Evolutionary conservation across 2,113 vertebrate species (phyloP).

Genomic region (Prolemur simus): DNA sequence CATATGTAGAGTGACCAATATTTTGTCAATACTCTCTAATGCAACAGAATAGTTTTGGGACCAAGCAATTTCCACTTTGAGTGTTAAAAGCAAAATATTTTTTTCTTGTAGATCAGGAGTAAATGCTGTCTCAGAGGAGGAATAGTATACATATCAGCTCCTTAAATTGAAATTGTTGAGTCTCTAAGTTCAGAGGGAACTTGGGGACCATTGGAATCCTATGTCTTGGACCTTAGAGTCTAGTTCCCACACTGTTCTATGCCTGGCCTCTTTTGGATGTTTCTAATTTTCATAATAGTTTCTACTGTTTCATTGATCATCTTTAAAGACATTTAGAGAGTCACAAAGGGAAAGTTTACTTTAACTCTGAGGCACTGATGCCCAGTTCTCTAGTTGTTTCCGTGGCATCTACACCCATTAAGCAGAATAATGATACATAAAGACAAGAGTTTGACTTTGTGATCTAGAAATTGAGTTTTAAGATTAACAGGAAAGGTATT

Average conservation of each 20-base stretch:
- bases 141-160: background rate
- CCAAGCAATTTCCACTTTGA: background rate
- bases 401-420: background rate
- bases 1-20: background rate
- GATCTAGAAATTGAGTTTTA: background rate
- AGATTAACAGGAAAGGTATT: background rate
- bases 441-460: background rate
- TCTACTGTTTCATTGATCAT: background rate
- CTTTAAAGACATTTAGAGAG: background rate
- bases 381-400: background rate
- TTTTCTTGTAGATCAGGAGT: background rate
- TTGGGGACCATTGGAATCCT: background rate
- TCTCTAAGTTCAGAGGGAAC: background rate
- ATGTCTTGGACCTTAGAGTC: background rate
- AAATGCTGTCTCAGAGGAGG: background rate
- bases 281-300: background rate
- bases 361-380: background rate
- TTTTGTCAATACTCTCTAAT: constrained; percentile 23
- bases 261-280: background rate
- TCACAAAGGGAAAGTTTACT: background rate
- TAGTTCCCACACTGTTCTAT: background rate
- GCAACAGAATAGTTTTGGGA: background rate
- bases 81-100: background rate
- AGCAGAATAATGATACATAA: background rate
- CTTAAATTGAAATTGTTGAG: background rate